These are phyloP conservation scores for Thinocorus orbignyianus DNA, from an alignment of 2,113 vertebrate species.

Conservation along the genomic window DNA sequence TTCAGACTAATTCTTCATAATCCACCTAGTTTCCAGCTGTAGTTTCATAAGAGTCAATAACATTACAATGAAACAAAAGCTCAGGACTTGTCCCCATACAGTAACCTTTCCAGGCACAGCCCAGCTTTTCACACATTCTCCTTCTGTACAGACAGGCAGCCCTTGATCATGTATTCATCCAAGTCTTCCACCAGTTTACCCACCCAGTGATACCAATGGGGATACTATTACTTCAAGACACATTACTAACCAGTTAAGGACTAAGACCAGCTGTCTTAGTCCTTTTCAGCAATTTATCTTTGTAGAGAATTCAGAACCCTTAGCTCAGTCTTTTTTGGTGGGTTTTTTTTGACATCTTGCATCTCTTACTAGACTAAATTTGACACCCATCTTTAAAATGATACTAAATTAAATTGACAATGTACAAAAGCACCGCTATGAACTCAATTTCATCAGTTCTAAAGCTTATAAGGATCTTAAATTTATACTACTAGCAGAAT, in stretches of 20 bases:
- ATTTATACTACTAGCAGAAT: not conserved
- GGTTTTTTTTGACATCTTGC: not conserved
- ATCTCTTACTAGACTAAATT: not conserved
- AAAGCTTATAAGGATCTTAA: not conserved
- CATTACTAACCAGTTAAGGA: not conserved
- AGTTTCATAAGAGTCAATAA: not conserved
- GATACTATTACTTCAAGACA: not conserved
- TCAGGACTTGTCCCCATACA: not conserved
- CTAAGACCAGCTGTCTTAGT: not conserved
- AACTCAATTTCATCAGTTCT: not conserved
- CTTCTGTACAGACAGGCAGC: not conserved
- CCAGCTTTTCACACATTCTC: not conserved
- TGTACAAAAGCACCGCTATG: not conserved
- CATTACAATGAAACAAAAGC: slow-evolving; percentile 11
- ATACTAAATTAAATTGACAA: not conserved
- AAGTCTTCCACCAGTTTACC: not conserved
- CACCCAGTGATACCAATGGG: not conserved
- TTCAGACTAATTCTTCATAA: not conserved
- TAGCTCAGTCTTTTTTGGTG: not conserved
- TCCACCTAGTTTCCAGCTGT: not conserved
- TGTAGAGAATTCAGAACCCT: not conserved
- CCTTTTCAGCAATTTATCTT: not conserved
- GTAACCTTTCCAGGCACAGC: not conserved
- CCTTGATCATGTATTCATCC: not conserved
- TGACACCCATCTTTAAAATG: not conserved